These are phyloP conservation scores for Platichthys flesus DNA, from an alignment of 2,113 vertebrate species.

Conservation along the genomic window DNA sequence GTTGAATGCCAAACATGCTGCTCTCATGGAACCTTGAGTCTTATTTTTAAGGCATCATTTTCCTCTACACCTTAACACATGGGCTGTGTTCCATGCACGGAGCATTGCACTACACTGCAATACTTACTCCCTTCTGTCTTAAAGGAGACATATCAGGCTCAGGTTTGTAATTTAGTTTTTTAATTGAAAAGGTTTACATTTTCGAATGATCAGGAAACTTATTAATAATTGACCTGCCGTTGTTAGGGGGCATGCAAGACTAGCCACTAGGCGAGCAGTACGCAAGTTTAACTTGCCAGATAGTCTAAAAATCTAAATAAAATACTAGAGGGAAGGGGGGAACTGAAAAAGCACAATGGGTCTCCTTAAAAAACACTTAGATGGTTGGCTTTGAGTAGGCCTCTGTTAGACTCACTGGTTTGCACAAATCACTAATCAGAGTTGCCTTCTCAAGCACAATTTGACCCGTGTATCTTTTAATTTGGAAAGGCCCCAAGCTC, in stretches of 20 bases:
- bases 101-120: constrained; percentile 2
- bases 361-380: too few relatives aligned
- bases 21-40: too few relatives aligned
- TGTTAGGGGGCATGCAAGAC: too few relatives aligned
- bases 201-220: too few relatives aligned
- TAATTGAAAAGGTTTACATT: too few relatives aligned
- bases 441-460: constrained; percentile 1
- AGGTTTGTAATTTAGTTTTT: background rate
- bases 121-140: background rate
- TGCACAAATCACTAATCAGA: constrained; percentile 59
- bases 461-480: background rate
- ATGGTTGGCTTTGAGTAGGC: constrained; percentile 5
- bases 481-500: constrained; percentile 13
- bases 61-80: constrained; percentile 36
- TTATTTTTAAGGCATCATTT: constrained; percentile 19
- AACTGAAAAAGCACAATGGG: too few relatives aligned
- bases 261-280: too few relatives aligned
- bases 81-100: constrained; percentile 23
- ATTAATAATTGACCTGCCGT: too few relatives aligned
- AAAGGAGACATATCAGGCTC: background rate
- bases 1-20: constrained; percentile 15
- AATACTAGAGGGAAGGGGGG: too few relatives aligned
- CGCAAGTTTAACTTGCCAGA: too few relatives aligned
- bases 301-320: too few relatives aligned
- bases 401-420: constrained; percentile 60